Conservation (phyloP, 2,888 invertebrate species). For the Thymelicus acteon region DNA sequence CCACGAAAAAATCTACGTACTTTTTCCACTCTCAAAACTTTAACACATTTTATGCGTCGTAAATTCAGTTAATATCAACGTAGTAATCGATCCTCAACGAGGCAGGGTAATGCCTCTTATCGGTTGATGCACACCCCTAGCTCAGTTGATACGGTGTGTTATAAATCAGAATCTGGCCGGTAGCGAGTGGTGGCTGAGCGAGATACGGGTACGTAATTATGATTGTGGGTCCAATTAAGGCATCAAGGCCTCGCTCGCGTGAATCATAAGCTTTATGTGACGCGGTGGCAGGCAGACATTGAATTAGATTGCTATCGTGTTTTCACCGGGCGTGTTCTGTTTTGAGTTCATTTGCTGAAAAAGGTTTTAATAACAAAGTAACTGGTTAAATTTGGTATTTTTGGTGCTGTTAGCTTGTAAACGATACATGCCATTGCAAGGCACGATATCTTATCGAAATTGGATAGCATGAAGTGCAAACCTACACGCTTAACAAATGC, state of each 20-base stretch:
- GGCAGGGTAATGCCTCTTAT: slow-evolving; percentile 6
- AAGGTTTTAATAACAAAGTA: no score
- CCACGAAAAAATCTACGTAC: no score
- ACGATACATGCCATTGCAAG: no score
- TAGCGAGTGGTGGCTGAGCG: slow-evolving; percentile 15
- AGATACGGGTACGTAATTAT: slow-evolving; percentile 26
- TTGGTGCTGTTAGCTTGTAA: no score
- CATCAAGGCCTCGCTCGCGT: slow-evolving; percentile 11
- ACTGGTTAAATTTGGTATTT: no score
- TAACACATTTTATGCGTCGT: neutral
- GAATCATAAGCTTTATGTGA: slow-evolving; percentile 8
- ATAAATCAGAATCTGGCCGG: slow-evolving; percentile 17
- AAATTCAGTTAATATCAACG: neutral
- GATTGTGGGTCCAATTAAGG: slow-evolving; percentile 23
- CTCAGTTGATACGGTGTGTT: slow-evolving; percentile 1
- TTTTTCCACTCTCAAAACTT: neutral
- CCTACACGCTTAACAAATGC: no score
- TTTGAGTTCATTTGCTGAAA: neutral
- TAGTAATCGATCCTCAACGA: neutral
- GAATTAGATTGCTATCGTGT: slow-evolving; percentile 5
- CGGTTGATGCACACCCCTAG: neutral
- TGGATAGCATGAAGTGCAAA: no score
- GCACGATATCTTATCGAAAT: no score
- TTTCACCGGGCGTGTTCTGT: neutral
- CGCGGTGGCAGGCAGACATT: slow-evolving; percentile 3